Evolutionary conservation across 1,140 invertebrate genomes (phyloP), one percentile per base, ranked within the genome.

Genomic region (Anastrepha obliqua): DNA sequence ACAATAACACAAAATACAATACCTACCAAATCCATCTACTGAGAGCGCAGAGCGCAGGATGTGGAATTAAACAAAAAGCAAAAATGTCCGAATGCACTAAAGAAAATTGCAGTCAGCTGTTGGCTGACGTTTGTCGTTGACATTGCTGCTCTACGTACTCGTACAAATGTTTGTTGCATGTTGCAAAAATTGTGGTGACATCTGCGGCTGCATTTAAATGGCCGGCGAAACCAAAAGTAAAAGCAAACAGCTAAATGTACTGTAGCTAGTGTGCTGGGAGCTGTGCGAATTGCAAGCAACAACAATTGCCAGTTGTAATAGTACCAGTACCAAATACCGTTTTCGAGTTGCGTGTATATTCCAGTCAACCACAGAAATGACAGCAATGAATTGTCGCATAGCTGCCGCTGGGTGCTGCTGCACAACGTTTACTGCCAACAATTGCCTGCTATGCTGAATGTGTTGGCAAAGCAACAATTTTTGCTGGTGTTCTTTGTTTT

Each of bases 201-300:
- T n/a, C 74, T 81, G 74, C 29, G 74, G 74, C 29, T 81, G 74
- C 47, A n/a, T 55, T 81, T 55, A 81, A 55, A 81, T 81, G 74
- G 47, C 8, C 47, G 29, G 29, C 47, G 47, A 55, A 81, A 81
- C 51, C 47, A 7, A 62, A n/a, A 17, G 29, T 7, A 55, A 81
- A 47, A 44, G 42, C 70, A 74, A 74, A 51, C 44, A 74, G 44
- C 44, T 74, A 74, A n/a, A 74, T 47, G 42, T 47, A 74, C 44
- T 5, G 44, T 74, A 47, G 51, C 47, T 13, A 42, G 44, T 51
- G 74, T 81, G 47, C 2, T 29, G 74, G 55, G 47, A 51, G 55
- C 74, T 81, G 39, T 51, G 74, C 70, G 70, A 2, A 8, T 13
- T 55, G 74, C n/a, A 81, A 11, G 47, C 47, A 81, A 29, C 44